Conservation (phyloP, 1,140 invertebrate species). For the Paramacrobiotus metropolitanus region DNA sequence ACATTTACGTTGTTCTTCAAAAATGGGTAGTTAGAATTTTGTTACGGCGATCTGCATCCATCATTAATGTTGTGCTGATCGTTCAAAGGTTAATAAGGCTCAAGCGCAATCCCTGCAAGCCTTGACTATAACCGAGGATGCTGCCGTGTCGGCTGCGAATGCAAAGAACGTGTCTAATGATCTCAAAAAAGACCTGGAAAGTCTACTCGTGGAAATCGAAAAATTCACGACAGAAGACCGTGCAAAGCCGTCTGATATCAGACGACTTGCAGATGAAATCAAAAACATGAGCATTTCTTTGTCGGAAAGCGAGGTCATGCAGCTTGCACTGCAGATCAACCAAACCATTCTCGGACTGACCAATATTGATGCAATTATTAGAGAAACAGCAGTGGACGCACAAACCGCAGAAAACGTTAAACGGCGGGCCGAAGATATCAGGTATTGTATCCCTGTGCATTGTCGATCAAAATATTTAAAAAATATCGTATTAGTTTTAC, state of each 20-base stretch:
- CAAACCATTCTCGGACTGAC: conserved; percentile 56
- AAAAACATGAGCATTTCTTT: conserved; percentile 34
- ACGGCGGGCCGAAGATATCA: conserved; percentile 43
- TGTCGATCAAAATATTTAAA: conserved; percentile 1
- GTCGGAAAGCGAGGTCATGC: conserved; percentile 57
- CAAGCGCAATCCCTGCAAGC: conserved; percentile 32
- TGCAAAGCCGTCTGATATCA: conserved; percentile 53
- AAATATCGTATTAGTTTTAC: too few relatives aligned
- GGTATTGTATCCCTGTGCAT: conserved; percentile 26
- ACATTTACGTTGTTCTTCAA: conserved; percentile 2
- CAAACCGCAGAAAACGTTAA: conserved; percentile 45
- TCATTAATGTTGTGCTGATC: background rate
- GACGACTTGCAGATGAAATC: conserved; percentile 40
- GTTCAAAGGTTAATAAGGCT: conserved; percentile 29
- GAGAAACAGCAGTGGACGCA: conserved; percentile 53
- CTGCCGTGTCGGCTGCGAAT: conserved; percentile 29
- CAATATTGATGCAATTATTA: conserved; percentile 66
- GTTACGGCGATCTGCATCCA: too few relatives aligned
- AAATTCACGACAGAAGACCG: conserved; percentile 47
- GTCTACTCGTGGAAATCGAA: conserved; percentile 40
- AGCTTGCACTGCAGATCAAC: conserved; percentile 57
- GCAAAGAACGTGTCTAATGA: conserved; percentile 33
- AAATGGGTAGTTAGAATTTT: too few relatives aligned
- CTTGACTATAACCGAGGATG: conserved; percentile 31
- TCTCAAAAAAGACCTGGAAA: conserved; percentile 27